These are phyloP conservation scores for Heterodera filipjevi DNA, from an alignment of 2,888 invertebrate species.

Conservation along the genomic window DNA sequence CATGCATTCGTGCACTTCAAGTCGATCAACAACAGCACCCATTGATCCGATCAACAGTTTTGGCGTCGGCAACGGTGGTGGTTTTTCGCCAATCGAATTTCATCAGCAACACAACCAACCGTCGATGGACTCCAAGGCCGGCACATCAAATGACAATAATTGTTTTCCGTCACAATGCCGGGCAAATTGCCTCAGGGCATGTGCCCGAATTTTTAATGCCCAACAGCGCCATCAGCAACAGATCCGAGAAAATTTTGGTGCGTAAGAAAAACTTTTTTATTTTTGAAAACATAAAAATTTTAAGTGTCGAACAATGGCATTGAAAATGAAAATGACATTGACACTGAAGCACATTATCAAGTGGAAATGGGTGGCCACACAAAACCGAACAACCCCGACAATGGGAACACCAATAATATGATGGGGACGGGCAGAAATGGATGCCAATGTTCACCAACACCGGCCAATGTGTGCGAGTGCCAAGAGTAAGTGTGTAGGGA, in stretches of 20 bases:
- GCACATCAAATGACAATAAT: background rate
- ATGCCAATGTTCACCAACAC: conserved; percentile 21
- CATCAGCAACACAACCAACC: conserved; percentile 2
- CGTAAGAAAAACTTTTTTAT: background rate
- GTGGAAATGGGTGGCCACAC: background rate
- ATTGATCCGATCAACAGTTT: background rate
- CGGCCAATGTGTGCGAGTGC: conserved; percentile 20
- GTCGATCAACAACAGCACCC: conserved; percentile 3
- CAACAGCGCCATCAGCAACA: conserved; percentile 13
- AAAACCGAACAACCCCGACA: background rate
- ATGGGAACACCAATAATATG: background rate
- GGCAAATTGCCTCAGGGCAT: conserved; percentile 23
- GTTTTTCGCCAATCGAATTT: background rate
- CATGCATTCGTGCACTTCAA: background rate
- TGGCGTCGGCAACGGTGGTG: background rate
- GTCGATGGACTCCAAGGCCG: background rate
- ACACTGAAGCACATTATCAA: conserved; percentile 12
- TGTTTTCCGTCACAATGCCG: conserved; percentile 17
- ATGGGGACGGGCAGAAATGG: background rate
- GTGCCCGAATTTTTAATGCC: conserved; percentile 28
- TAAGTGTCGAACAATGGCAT: background rate
- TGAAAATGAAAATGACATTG: background rate
- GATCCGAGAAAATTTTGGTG: background rate
- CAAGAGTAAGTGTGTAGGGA: background rate
- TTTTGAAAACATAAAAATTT: background rate